Conservation (phyloP, 2,888 invertebrate species). For the Drosophila stalkeri region DNA sequence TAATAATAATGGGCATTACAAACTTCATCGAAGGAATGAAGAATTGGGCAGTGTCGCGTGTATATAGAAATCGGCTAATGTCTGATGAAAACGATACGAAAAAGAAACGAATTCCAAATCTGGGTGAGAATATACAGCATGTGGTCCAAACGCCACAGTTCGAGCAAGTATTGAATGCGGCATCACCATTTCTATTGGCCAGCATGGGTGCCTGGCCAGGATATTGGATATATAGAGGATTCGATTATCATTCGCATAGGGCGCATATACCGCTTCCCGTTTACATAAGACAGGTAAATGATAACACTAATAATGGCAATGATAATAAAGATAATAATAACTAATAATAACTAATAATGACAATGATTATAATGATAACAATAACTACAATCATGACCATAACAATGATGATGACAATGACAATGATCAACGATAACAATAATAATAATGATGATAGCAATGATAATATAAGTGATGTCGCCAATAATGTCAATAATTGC, state of each 20-base stretch:
- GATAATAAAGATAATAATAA: not conserved
- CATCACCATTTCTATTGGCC: conserved; percentile 63
- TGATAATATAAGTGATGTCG: not conserved
- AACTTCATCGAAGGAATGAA: conserved; percentile 31
- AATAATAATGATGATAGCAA: not conserved
- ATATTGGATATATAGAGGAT: conserved; percentile 70
- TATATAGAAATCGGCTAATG: not conserved
- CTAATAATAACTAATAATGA: no score
- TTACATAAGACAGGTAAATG: conserved; percentile 68
- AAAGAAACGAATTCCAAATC: conserved; percentile 34
- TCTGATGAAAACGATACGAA: conserved; percentile 5
- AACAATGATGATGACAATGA: not conserved
- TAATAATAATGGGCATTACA: conserved; percentile 52
- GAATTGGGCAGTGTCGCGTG: conserved; percentile 24
- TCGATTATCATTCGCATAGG: conserved; percentile 68
- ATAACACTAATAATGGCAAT: not conserved
- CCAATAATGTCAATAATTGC: not conserved
- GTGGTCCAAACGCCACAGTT: conserved; percentile 62
- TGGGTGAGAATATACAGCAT: conserved; percentile 67
- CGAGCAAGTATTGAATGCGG: conserved; percentile 44
- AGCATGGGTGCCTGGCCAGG: conserved; percentile 74
- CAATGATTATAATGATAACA: not conserved
- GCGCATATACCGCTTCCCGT: conserved; percentile 58
- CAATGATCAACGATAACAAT: no score
- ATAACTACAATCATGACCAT: no score